These are phyloP conservation scores for Stenodema calcarata DNA, from an alignment of 2,888 invertebrate species.

Conservation along the genomic window DNA sequence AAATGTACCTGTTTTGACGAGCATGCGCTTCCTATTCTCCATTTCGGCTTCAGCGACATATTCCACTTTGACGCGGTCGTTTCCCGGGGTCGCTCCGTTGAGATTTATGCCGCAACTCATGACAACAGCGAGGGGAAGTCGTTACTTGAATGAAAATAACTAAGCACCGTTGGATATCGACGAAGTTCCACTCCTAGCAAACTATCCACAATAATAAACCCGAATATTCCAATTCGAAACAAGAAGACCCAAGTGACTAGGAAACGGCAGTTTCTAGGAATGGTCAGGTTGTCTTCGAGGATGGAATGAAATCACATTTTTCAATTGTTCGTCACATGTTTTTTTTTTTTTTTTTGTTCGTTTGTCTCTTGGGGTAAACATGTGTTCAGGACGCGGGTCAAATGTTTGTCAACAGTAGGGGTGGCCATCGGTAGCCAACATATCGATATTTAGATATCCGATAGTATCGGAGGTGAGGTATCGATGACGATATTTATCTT, in stretches of 20 bases:
- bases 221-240: not conserved
- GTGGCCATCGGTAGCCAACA: too few species aligned
- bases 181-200: not conserved
- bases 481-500: too few species aligned
- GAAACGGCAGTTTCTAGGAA: not conserved
- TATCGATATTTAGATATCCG: too few species aligned
- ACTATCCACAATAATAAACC: not conserved
- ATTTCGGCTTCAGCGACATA: slow-evolving; percentile 14
- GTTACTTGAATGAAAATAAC: not conserved
- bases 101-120: not conserved
- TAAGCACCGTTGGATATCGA: not conserved
- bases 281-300: not conserved
- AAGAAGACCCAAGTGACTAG: not conserved
- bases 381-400: too few species aligned
- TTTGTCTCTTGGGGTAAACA: too few species aligned
- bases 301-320: not conserved
- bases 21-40: slow-evolving; percentile 1
- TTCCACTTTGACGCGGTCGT: slow-evolving; percentile 35
- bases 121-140: not conserved
- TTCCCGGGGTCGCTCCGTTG: not conserved
- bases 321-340: not conserved
- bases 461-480: too few species aligned
- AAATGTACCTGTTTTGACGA: slow-evolving; percentile 3
- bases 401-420: too few species aligned
- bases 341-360: not conserved